Evolutionary conservation across 2,797 vertebrate species (phyloP), one percentile per base, ranked within the genome.

Genomic region (Sebastes steindachneri): DNA sequence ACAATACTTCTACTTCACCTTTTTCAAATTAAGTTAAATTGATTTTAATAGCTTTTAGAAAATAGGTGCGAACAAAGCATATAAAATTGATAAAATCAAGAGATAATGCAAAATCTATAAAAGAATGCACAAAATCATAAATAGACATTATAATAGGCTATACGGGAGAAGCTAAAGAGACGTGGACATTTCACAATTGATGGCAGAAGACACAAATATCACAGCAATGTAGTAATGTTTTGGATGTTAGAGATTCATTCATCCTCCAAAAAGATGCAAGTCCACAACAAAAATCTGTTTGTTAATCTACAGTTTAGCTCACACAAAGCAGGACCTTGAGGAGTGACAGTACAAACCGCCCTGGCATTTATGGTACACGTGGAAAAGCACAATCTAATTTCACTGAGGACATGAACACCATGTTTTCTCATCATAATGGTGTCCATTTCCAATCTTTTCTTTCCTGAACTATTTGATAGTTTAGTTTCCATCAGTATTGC

Each of bases 11-110:
- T 23, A 4, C 68, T 53, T 73, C 41, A 37, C 54, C 55, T 73
- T 66, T 82, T 83, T 73, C n/a, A 76, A 7, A 69, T 73, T 9
- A 58, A 33, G 8, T 19, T n/a, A 58, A 59, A 74, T 80, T 17
- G 7, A 12, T 68, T 75, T 78, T 31, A 73, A 72, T 73, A 62
- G 54, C 51, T 59, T 75, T 77, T 4, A 9, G 37, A 53, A 62
- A 58, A 53, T 7, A 26, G 28, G 5, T 51, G 10, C 2, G 29
- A 55, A 35, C 26, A 76, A 73, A 59, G 4, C 11, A 53, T 5
- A 62, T 9, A 60, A 45, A 51, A 35, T 15, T 2, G 4, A 58
- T 71, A 5, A 48, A 59, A 73, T 54, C 23, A 45, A 80, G 15
- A 41, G 29, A 25, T n/a, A 21, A 9, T 48, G 4, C 19, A 25